These are phyloP conservation scores for Leptinotarsa defecta DNA, from an alignment of 1,140 invertebrate genomes.

Conservation along the genomic window DNA sequence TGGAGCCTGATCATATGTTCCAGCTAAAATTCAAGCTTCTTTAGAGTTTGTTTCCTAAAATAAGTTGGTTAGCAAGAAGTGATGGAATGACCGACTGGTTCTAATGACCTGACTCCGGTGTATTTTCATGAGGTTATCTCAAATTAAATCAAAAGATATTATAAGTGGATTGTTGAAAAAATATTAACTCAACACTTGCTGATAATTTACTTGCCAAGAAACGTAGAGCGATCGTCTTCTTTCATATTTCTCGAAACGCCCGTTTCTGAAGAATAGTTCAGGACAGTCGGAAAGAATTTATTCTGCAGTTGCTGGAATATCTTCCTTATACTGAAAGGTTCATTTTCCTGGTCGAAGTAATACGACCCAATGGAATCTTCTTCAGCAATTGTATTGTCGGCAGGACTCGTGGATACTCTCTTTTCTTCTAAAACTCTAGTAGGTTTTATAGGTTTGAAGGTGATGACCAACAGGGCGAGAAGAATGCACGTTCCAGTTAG, in stretches of 20 bases:
- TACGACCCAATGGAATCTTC: constrained; percentile 29
- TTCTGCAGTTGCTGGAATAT: constrained; percentile 28
- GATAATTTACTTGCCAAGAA: too few species aligned
- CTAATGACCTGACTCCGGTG: too few species aligned
- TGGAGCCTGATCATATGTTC: too few species aligned
- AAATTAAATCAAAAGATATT: too few species aligned
- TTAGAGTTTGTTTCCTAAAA: too few species aligned
- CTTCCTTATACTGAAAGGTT: constrained; percentile 7
- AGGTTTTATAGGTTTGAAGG: constrained; percentile 40
- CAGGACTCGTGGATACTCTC: background rate
- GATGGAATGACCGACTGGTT: too few species aligned
- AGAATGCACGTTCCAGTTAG: constrained; percentile 54
- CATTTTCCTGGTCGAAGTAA: constrained; percentile 19
- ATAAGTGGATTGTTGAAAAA: too few species aligned
- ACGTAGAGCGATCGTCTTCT: too few species aligned
- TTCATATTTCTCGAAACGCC: constrained; percentile 4
- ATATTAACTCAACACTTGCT: too few species aligned
- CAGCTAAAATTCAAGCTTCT: too few species aligned
- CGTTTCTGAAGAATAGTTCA: constrained; percentile 12
- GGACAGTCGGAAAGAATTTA: constrained; percentile 22
- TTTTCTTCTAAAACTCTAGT: constrained; percentile 25
- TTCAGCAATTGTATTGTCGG: background rate
- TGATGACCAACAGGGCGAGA: constrained; percentile 36
- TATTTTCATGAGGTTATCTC: too few species aligned
- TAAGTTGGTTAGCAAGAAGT: too few species aligned